Conservation (phyloP, 2,797 vertebrate species). For the Ceyx erithaca region DNA sequence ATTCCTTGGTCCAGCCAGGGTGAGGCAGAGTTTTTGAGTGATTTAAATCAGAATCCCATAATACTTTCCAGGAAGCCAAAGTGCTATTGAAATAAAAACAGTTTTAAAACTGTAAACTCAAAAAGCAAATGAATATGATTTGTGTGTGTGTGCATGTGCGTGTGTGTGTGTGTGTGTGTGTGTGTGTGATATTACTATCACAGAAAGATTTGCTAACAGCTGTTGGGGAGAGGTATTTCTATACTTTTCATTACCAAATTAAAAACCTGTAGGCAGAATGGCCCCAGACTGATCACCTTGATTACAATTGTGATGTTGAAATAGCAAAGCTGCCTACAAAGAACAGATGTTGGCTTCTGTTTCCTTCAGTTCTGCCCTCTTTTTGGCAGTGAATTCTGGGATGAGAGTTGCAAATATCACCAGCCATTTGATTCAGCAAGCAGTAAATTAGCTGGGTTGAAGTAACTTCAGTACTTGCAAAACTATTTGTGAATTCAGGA, state of each 20-base stretch:
- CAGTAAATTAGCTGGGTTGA: not conserved
- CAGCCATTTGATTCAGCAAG: slow-evolving; percentile 1
- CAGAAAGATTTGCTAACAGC: not conserved
- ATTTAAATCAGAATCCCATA: not conserved
- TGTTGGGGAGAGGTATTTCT: not conserved
- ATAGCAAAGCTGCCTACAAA: not conserved
- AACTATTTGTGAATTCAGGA: slow-evolving; percentile 19
- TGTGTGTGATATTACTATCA: not conserved
- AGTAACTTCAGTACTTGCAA: not conserved
- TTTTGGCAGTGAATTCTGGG: not conserved
- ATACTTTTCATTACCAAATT: not conserved
- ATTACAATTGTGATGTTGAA: not conserved
- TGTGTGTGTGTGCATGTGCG: not conserved
- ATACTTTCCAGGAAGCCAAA: not conserved
- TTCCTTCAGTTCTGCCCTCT: not conserved
- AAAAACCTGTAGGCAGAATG: not conserved
- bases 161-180: not conserved
- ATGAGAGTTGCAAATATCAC: not conserved
- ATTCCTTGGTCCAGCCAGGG: not conserved
- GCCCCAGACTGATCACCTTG: not conserved
- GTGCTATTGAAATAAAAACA: not conserved
- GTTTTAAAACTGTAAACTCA: not conserved
- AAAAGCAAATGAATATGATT: not conserved
- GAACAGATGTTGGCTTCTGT: not conserved
- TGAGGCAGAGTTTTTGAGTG: not conserved